Evolutionary conservation across 2,797 vertebrate species (phyloP), one percentile per base, ranked within the genome.

Genomic region (Meda fulgida): DNA sequence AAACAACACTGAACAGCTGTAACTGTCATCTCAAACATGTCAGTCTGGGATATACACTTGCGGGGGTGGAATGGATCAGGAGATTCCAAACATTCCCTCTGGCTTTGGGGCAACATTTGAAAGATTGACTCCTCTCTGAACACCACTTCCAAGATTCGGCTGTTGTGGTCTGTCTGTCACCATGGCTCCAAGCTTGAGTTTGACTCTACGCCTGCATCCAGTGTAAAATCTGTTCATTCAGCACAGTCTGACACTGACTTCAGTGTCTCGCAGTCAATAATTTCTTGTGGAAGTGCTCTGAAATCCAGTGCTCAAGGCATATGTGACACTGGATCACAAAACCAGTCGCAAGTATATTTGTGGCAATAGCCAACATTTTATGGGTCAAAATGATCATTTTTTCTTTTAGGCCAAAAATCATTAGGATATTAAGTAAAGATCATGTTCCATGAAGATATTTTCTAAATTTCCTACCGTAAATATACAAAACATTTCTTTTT

Each of bases 1-100:
- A 87, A 92, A 89, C 89, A 91, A 91, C 84, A 77, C 84, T 79
- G 4, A 84, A 86, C 93, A 93, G 91, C 92, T 92, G 92, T 88
- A 86, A 13, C 80, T 78, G 53, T 87, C 85, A 65, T 87, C 80
- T 86, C 71, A 65, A 75, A 46, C 80, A 77, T 26, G 87, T 88
- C 88, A 55, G 88, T 85, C 80, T 80, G 84, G 87, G 88, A 91
- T 89, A 66, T 90, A 85, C 86, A 91, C 90, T 84, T 83, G 80
- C 26, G 85, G 87, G 72, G 83, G 78, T 63, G 65, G 65, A 81
- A 60, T 83, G 80, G 84, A 81, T 60, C 83, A 51, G 29, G 58
- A 86, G 88, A 89, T 90, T 87, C 81, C 86, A 79, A 34, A 70
- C 84, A 88, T 87, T 87, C 87, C 80, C 60, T 76, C 23, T 63